Evolutionary conservation across 1,140 invertebrate genomes (phyloP).

Genomic region (Meloidogyne hapla): DNA sequence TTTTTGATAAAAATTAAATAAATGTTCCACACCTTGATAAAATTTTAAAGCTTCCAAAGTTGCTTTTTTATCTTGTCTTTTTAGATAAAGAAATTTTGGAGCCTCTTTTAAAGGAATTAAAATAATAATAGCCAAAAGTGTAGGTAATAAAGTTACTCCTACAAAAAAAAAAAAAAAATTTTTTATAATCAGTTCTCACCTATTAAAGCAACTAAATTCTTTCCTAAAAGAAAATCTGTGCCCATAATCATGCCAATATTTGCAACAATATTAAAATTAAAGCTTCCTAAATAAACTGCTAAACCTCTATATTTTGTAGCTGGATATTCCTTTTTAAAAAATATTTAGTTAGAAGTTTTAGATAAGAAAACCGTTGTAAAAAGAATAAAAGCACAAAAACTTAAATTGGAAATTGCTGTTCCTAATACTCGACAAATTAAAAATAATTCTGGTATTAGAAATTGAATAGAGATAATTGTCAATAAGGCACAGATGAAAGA

Average conservation of each 20-base stretch:
- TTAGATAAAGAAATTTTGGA: conserved; percentile 50
- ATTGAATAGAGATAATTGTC: conserved; percentile 21
- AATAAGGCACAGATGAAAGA: conserved; percentile 20
- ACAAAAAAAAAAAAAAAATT: conserved; percentile 13
- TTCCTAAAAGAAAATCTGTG: conserved; percentile 44
- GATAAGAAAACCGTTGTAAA: neutral
- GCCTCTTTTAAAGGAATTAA: conserved; percentile 46
- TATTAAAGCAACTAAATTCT: conserved; percentile 34
- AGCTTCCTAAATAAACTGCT: conserved; percentile 41
- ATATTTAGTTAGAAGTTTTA: conserved; percentile 5
- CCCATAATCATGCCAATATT: conserved; percentile 48
- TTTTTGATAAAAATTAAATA: neutral
- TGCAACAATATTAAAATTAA: conserved; percentile 34
- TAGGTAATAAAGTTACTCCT: conserved; percentile 39
- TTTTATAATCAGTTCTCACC: conserved; percentile 17
- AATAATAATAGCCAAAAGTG: conserved; percentile 34
- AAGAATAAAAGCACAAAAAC: conserved; percentile 40
- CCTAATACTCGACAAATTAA: conserved; percentile 46
- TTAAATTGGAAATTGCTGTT: conserved; percentile 35
- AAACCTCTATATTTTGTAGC: conserved; percentile 46
- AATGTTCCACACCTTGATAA: conserved; percentile 38
- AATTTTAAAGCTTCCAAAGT: conserved; percentile 40
- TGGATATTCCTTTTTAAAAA: conserved; percentile 41
- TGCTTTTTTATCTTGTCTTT: conserved; percentile 37
- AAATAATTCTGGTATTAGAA: conserved; percentile 44